Evolutionary conservation across 2,113 vertebrate species (phyloP).

Genomic region (Eonycteris spelaea): DNA sequence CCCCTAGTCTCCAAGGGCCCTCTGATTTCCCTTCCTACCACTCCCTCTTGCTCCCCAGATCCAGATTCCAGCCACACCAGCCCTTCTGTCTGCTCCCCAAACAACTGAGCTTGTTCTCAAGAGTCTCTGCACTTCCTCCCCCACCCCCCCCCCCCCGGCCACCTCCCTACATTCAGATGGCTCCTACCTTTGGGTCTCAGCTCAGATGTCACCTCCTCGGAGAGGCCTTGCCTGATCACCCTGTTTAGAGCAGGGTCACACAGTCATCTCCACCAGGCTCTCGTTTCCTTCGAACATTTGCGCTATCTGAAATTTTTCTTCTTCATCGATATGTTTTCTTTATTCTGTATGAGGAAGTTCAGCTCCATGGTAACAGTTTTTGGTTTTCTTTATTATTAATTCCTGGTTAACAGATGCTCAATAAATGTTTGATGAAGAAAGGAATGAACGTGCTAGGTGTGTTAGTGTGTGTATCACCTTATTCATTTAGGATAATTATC

Average conservation of each 20-base stretch:
- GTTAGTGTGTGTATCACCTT: neutral
- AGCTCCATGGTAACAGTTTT: neutral
- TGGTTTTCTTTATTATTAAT: neutral
- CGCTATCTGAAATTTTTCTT: neutral
- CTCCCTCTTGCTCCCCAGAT: neutral
- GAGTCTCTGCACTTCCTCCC: neutral
- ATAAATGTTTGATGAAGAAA: conserved; percentile 25
- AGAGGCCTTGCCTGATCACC: neutral
- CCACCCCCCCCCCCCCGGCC: neutral
- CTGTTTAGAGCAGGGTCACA: neutral
- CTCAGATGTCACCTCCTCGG: neutral
- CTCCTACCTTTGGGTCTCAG: neutral
- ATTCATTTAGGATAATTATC: neutral
- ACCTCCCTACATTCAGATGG: neutral
- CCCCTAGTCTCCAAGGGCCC: neutral
- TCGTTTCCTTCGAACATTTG: neutral
- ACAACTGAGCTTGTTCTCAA: conserved; percentile 45
- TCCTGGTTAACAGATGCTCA: neutral
- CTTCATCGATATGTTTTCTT: neutral
- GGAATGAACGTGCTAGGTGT: neutral
- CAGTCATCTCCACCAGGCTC: neutral
- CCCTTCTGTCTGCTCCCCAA: conserved; percentile 41
- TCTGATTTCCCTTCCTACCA: neutral
- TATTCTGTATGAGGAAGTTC: neutral
- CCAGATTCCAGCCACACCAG: neutral